Conservation (phyloP, 2,113 vertebrate genomes). For the Megalops atlanticus region DNA sequence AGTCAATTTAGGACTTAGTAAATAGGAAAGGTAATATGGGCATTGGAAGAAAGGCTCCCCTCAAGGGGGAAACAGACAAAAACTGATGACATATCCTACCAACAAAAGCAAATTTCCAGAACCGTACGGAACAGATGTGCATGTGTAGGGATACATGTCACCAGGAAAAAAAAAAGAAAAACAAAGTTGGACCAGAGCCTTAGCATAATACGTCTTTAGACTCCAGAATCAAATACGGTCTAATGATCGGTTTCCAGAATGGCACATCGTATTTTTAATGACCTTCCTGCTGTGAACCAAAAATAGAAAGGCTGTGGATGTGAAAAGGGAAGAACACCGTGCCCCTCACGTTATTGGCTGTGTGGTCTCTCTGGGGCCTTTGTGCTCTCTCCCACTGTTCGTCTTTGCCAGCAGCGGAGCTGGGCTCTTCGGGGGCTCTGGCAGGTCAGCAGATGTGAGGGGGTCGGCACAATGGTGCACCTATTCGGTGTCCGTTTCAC, state of each 20-base stretch:
- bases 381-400: constrained; percentile 49
- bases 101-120: constrained; percentile 42
- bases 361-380: constrained; percentile 64
- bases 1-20: constrained; percentile 51
- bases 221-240: constrained; percentile 38
- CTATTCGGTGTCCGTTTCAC: constrained; percentile 73
- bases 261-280: constrained; percentile 36
- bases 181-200: constrained; percentile 13
- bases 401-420: constrained; percentile 44
- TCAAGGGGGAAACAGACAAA: constrained; percentile 52
- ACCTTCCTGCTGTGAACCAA: constrained; percentile 38
- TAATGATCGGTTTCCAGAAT: constrained; percentile 25
- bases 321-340: constrained; percentile 26
- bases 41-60: constrained; percentile 32
- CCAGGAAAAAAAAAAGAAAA: no score
- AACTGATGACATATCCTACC: constrained; percentile 34
- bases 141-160: not conserved
- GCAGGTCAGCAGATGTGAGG: constrained; percentile 70
- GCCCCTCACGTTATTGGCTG: constrained; percentile 36
- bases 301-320: constrained; percentile 47
- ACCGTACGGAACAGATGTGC: constrained; percentile 44
- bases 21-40: constrained; percentile 63
- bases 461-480: constrained; percentile 74
- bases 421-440: constrained; percentile 63
- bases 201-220: constrained; percentile 13